A percentile compares a stretch with the other conserved stretches of the same genome.
Evolutionary conservation across 2,113 vertebrate species (phyloP).

Genomic region (Semicossyphus pulcher): DNA sequence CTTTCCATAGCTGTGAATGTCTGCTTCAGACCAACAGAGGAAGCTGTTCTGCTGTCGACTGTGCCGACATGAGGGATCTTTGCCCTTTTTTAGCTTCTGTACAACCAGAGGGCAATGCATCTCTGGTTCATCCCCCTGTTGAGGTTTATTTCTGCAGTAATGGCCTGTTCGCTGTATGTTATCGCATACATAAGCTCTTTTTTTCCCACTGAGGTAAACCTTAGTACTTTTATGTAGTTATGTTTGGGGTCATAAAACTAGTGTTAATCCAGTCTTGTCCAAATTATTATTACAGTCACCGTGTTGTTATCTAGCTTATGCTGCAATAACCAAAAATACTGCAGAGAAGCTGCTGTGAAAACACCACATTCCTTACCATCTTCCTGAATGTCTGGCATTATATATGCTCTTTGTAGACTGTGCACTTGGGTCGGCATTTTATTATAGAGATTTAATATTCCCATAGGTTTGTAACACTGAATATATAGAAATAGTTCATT

Average conservation of each 20-base stretch:
- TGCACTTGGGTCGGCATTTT: slow-evolving; percentile 1
- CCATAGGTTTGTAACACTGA: neutral
- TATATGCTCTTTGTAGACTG: slow-evolving; percentile 34
- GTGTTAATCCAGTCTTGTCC: neutral
- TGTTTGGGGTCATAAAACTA: neutral
- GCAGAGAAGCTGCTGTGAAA: slow-evolving; percentile 7
- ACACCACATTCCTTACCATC: neutral
- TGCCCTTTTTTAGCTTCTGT: no score
- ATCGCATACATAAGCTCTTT: neutral
- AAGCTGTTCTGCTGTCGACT: no score
- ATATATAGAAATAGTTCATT: neutral
- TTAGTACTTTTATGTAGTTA: neutral
- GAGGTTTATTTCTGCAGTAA: no score
- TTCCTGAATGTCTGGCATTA: slow-evolving; percentile 1
- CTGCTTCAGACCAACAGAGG: no score
- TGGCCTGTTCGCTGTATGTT: no score
- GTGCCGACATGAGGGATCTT: no score
- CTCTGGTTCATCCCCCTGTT: no score
- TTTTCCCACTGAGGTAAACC: neutral
- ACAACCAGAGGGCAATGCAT: no score
- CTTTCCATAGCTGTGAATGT: no score
- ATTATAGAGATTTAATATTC: slow-evolving; percentile 12
- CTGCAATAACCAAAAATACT: slow-evolving; percentile 17
- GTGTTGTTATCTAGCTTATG: slow-evolving; percentile 12
- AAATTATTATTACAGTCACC: neutral